Conservation (phyloP, 2,113 vertebrate genomes). For the Lampris incognitus region DNA sequence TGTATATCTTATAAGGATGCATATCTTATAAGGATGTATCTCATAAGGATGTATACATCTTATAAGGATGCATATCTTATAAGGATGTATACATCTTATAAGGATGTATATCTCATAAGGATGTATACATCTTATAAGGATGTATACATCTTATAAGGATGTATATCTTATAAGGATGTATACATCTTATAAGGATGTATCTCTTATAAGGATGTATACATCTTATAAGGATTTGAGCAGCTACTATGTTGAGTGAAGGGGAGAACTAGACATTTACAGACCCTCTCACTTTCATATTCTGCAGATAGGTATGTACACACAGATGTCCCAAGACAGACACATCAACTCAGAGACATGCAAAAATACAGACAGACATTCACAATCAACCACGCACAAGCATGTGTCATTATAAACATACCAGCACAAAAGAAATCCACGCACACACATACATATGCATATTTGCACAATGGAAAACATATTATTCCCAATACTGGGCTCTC, state of each 20-base stretch:
- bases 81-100: too few species aligned
- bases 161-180: too few species aligned
- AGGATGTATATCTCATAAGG: too few species aligned
- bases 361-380: background rate
- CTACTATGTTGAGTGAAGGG: constrained; percentile 46
- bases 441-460: background rate
- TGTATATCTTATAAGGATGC: too few species aligned
- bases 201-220: too few species aligned
- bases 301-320: background rate
- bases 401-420: background rate
- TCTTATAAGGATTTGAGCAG: constrained; percentile 37
- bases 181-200: too few species aligned
- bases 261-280: constrained; percentile 53
- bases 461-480: background rate
- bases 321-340: background rate
- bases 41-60: too few species aligned
- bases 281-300: constrained; percentile 21
- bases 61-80: too few species aligned
- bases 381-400: background rate
- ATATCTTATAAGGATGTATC: too few species aligned
- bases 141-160: too few species aligned
- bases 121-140: too few species aligned
- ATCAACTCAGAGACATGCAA: background rate
- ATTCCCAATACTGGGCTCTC: background rate
- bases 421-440: background rate